Evolutionary conservation across 1,140 invertebrate species (phyloP).

Genomic region (Ridgeia piscesae): DNA sequence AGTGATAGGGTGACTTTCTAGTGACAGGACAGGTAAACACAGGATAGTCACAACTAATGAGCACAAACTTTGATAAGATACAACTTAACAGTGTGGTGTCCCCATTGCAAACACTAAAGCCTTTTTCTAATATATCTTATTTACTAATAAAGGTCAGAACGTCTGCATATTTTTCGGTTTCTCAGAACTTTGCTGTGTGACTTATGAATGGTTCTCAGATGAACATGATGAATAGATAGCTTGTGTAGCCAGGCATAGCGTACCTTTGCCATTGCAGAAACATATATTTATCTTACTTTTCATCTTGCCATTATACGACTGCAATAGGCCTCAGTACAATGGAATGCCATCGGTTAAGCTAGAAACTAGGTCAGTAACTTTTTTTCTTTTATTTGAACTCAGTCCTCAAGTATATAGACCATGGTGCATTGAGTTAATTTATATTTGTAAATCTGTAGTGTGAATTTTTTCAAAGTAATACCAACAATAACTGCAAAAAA

Average conservation of each 20-base stretch:
- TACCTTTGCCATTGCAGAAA: not conserved
- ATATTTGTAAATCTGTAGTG: too few species aligned
- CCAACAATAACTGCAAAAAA: too few species aligned
- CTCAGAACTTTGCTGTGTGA: too few species aligned
- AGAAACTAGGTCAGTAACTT: not conserved
- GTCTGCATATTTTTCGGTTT: too few species aligned
- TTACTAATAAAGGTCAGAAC: too few species aligned
- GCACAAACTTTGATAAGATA: too few species aligned
- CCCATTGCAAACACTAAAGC: not conserved
- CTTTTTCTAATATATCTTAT: not conserved
- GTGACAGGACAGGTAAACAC: not conserved
- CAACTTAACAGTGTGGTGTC: not conserved
- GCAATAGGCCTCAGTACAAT: not conserved
- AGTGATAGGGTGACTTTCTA: too few species aligned
- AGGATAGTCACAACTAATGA: not conserved
- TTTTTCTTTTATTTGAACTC: not conserved
- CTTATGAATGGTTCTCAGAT: not conserved
- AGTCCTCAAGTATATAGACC: not conserved
- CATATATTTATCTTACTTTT: not conserved
- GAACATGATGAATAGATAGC: not conserved
- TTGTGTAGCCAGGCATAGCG: not conserved
- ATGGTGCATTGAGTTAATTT: too few species aligned
- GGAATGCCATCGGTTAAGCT: not conserved
- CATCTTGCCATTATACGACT: not conserved
- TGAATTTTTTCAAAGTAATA: too few species aligned